Evolutionary conservation across 2,888 invertebrate genomes (phyloP).

Genomic region (Callyntrura sp.): DNA sequence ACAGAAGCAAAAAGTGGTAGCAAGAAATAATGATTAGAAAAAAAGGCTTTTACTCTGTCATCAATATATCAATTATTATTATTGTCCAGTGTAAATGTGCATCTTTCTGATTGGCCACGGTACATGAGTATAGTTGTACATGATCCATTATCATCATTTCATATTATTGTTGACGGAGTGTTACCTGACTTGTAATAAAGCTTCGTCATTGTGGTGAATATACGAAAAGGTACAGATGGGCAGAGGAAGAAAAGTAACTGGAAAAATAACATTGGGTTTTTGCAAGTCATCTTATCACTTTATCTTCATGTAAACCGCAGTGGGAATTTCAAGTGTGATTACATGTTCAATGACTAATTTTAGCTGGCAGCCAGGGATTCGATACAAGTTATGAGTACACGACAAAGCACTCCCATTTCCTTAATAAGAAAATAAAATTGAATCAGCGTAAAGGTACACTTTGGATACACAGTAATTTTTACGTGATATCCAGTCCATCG

Average conservation of each 20-base stretch:
- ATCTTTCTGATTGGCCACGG: not conserved
- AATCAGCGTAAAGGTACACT: too few species aligned
- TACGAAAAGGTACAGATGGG: slow-evolving; percentile 16
- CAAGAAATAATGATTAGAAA: slow-evolving; percentile 24
- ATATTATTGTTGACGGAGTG: slow-evolving; percentile 19
- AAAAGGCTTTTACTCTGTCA: slow-evolving; percentile 55
- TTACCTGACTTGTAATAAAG: not conserved
- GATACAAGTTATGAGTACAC: slow-evolving; percentile 37
- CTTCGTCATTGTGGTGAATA: not conserved
- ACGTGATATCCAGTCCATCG: too few species aligned
- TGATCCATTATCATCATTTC: not conserved
- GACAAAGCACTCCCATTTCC: slow-evolving; percentile 63
- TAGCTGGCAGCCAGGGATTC: slow-evolving; percentile 50
- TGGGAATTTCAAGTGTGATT: slow-evolving; percentile 57
- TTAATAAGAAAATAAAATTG: slow-evolving; percentile 45
- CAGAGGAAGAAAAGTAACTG: not conserved
- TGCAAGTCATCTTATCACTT: slow-evolving; percentile 64
- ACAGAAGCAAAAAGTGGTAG: slow-evolving; percentile 37
- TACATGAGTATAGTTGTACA: not conserved
- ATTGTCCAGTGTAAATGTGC: slow-evolving; percentile 40
- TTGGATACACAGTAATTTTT: too few species aligned
- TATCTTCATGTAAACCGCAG: slow-evolving; percentile 2
- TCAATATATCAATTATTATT: slow-evolving; percentile 40
- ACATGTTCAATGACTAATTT: slow-evolving; percentile 70
- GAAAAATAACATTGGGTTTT: not conserved